Conservation (phyloP, 2,113 vertebrate genomes). For the Alethe diademata region DNA sequence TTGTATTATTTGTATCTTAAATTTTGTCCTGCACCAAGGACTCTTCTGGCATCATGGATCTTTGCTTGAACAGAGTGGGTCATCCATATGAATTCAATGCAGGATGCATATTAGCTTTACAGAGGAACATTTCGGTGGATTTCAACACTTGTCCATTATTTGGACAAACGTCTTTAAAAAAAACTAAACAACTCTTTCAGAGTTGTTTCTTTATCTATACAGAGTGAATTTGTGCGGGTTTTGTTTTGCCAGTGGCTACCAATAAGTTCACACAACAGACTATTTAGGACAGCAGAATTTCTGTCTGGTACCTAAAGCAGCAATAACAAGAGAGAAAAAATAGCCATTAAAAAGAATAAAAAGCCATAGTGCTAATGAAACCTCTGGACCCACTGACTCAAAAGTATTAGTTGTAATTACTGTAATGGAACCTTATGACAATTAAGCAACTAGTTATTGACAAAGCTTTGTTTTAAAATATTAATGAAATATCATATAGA, state of each 20-base stretch:
- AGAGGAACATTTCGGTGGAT: background rate
- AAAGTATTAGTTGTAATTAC: background rate
- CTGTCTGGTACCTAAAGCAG: background rate
- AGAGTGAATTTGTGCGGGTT: background rate
- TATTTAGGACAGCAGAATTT: background rate
- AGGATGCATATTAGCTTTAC: background rate
- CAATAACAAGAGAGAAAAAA: background rate
- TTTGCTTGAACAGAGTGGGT: background rate
- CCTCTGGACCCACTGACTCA: background rate
- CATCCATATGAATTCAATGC: background rate
- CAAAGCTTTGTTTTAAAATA: background rate
- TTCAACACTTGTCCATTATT: background rate
- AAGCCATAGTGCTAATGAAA: background rate
- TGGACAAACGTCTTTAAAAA: background rate
- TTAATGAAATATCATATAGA: background rate
- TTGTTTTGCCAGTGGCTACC: background rate
- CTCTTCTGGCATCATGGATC: background rate
- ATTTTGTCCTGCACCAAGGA: background rate
- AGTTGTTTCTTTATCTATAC: background rate
- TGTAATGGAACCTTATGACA: background rate
- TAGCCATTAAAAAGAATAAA: background rate
- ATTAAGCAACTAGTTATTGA: background rate
- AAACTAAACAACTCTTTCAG: background rate
- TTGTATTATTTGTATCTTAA: background rate
- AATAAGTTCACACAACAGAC: background rate